Evolutionary conservation across 2,888 invertebrate species (phyloP).

Genomic region (Euphydryas editha): DNA sequence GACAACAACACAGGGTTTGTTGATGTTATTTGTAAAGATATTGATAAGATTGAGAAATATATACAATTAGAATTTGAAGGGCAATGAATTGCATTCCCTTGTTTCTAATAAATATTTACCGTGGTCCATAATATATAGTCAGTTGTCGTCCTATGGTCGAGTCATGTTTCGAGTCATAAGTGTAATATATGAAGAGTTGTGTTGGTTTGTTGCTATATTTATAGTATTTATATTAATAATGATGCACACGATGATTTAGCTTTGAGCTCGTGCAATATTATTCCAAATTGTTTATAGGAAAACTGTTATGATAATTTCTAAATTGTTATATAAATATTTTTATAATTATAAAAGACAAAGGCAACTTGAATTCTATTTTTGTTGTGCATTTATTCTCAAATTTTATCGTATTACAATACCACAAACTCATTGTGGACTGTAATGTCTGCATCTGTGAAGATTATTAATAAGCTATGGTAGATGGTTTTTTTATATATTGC

Average conservation of each 20-base stretch:
- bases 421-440: constrained; percentile 78
- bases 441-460: constrained; percentile 72
- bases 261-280: constrained; percentile 81
- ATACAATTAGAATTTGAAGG: constrained; percentile 32
- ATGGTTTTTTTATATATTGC: constrained; percentile 72
- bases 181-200: constrained; percentile 64
- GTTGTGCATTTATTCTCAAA: constrained; percentile 83
- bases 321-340: constrained; percentile 81
- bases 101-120: constrained; percentile 34
- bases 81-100: constrained; percentile 14
- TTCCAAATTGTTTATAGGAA: constrained; percentile 79
- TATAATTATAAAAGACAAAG: constrained; percentile 80
- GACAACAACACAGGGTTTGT: constrained; percentile 47
- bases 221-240: constrained; percentile 63
- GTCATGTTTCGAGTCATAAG: constrained; percentile 66
- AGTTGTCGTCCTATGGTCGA: constrained; percentile 49
- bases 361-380: constrained; percentile 81
- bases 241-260: constrained; percentile 76
- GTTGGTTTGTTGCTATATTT: constrained; percentile 81
- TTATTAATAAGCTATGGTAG: constrained; percentile 66
- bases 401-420: constrained; percentile 68
- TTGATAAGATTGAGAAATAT: constrained; percentile 36
- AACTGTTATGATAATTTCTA: constrained; percentile 80
- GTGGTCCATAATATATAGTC: constrained; percentile 42
- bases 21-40: constrained; percentile 40